Conservation (phyloP, 1,140 invertebrate species). For the Acromyrmex charruanus region DNA sequence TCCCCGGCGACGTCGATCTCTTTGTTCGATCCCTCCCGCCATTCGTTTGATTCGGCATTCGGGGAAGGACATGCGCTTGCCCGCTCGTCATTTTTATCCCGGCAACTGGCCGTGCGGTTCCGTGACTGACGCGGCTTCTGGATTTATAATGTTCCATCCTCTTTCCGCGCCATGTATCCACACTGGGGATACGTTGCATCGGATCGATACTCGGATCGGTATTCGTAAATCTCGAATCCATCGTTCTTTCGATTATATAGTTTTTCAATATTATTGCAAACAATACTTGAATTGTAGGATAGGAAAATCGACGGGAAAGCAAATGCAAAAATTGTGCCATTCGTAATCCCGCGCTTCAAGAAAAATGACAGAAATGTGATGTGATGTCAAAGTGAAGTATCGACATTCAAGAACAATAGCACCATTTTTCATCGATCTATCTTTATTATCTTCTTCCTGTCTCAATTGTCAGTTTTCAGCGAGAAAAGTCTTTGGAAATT, state of each 20-base stretch:
- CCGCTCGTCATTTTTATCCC: conserved; percentile 59
- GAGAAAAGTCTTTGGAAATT: neutral
- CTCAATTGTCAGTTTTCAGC: neutral
- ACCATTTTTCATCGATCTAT: neutral
- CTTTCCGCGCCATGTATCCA: neutral
- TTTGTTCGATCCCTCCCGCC: conserved; percentile 64
- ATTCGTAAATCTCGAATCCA: neutral
- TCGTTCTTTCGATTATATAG: conserved; percentile 8
- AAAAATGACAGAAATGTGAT: neutral
- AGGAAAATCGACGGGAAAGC: neutral
- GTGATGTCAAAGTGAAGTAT: conserved; percentile 7
- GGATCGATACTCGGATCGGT: conserved; percentile 2
- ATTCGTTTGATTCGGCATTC: neutral
- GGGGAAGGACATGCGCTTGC: conserved; percentile 28
- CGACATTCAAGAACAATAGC: conserved; percentile 13
- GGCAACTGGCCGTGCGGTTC: conserved; percentile 40
- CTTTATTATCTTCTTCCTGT: neutral
- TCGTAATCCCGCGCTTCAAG: neutral
- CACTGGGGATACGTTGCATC: too few species aligned
- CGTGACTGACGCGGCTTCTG: conserved; percentile 55
- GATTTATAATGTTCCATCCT: conserved; percentile 59
- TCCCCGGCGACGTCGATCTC: conserved; percentile 20
- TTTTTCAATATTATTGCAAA: conserved; percentile 18
- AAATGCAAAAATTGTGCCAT: neutral
- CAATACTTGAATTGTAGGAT: neutral